These are phyloP conservation scores for Thaumetopoea pityocampa DNA, from an alignment of 1,140 invertebrate genomes.

Conservation along the genomic window DNA sequence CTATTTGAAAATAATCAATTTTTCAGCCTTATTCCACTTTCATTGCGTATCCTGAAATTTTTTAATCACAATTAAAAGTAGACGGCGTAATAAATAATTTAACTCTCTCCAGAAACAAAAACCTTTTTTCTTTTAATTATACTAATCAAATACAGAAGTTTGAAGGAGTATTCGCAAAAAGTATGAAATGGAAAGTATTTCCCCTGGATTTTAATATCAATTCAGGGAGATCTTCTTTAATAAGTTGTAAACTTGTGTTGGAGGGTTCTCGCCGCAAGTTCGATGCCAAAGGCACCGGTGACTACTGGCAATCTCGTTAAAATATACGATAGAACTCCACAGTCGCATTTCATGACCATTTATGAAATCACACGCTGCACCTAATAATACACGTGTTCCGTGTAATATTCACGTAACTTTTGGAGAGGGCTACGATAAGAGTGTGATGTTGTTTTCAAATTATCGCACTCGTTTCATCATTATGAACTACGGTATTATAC, in stretches of 20 bases:
- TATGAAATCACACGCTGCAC: conserved; percentile 42
- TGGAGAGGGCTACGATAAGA: conserved; percentile 1
- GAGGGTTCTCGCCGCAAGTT: conserved; percentile 50
- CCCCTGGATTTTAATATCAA: conserved; percentile 42
- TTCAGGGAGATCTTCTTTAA: conserved; percentile 50
- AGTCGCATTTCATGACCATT: conserved; percentile 42
- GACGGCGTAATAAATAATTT: too few relatives aligned
- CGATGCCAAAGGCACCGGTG: conserved; percentile 39
- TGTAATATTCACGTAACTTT: conserved; percentile 6
- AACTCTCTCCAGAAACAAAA: too few relatives aligned
- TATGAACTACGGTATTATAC: too few relatives aligned
- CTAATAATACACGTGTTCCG: conserved; percentile 25
- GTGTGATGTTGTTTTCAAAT: too few relatives aligned
- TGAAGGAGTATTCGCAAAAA: conserved; percentile 12
- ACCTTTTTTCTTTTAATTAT: too few relatives aligned
- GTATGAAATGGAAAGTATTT: conserved; percentile 32
- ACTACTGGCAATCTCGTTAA: conserved; percentile 67
- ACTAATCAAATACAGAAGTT: too few relatives aligned
- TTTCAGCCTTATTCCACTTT: too few relatives aligned
- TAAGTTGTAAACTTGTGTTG: conserved; percentile 63
- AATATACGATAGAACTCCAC: conserved; percentile 57
- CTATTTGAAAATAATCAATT: too few relatives aligned
- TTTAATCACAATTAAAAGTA: too few relatives aligned
- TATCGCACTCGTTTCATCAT: too few relatives aligned
- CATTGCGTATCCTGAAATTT: too few relatives aligned